phyloP scores from a whole-genome alignment of 2,797 vertebrate species.

The Chelon labrosus region DNA sequence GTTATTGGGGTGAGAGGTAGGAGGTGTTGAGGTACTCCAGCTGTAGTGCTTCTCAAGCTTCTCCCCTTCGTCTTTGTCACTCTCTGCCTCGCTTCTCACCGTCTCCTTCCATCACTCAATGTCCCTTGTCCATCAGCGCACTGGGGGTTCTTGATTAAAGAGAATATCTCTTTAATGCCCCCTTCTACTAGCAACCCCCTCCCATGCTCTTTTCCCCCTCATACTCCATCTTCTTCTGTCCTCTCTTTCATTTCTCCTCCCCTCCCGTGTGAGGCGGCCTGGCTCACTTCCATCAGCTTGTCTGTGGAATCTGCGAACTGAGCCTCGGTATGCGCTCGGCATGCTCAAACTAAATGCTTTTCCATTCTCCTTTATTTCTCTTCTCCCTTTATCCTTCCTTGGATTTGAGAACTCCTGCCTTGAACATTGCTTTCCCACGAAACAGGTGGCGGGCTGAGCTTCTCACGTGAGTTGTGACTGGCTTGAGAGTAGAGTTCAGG shows the following conservation, averaged over 20 bases:
- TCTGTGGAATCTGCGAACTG: constrained; percentile 69
- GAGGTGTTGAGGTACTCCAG: constrained; percentile 69
- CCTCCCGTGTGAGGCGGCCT: constrained; percentile 68
- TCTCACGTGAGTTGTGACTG: constrained; percentile 38
- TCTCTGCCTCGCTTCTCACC: constrained; percentile 48
- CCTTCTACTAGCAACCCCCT: constrained; percentile 17
- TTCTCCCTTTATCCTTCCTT: constrained; percentile 54
- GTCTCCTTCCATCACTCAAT: constrained; percentile 70
- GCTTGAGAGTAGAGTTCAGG: constrained; percentile 37
- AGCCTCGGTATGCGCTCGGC: constrained; percentile 64
- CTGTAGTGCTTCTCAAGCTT: constrained; percentile 62
- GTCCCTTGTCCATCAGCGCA: constrained; percentile 75
- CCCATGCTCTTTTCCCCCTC: constrained; percentile 29
- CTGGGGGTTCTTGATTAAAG: constrained; percentile 71
- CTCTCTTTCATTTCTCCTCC: constrained; percentile 65
- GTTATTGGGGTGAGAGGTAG: constrained; percentile 54
- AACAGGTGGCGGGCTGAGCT: constrained; percentile 62
- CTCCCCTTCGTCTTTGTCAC: constrained; percentile 70
- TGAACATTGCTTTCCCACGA: constrained; percentile 65
- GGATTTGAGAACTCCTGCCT: constrained; percentile 58
- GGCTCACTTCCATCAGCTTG: constrained; percentile 74
- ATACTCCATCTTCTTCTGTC: constrained; percentile 78
- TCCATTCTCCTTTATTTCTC: constrained; percentile 64
- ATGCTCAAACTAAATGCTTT: constrained; percentile 73
- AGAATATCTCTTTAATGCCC: constrained; percentile 65